Conservation (phyloP, 2,797 vertebrate species). For the Peromyscus attwateri region DNA sequence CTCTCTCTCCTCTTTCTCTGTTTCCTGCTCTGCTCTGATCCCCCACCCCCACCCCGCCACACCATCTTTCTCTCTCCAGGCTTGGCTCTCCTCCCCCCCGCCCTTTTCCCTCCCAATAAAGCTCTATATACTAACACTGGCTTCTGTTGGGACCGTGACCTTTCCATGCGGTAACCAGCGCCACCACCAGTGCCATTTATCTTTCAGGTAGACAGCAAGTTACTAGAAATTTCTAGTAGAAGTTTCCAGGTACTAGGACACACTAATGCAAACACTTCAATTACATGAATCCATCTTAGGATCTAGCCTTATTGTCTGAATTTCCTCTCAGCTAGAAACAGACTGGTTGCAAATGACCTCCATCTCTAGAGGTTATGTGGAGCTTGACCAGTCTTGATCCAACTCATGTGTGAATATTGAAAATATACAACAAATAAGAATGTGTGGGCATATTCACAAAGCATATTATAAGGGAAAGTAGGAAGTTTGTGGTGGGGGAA, state of each 20-base stretch:
- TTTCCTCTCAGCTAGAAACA: conserved; percentile 58
- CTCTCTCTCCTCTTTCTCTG: no score
- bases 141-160: no score
- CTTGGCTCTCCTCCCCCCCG: no score
- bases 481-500: neutral
- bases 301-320: conserved; percentile 40
- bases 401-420: neutral
- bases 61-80: no score
- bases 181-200: no score
- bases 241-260: neutral
- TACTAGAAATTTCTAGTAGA: neutral
- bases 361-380: conserved; percentile 52
- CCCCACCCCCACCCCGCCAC: no score
- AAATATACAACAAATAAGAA: conserved; percentile 19
- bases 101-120: no score
- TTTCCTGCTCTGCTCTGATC: no score
- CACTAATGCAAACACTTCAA: neutral
- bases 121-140: no score
- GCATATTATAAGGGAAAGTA: neutral
- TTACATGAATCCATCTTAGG: neutral
- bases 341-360: conserved; percentile 38
- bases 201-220: neutral
- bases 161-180: no score
- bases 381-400: conserved; percentile 68
- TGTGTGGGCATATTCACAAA: neutral